A percentile compares a stretch with the other conserved stretches of the same genome.
phyloP scores from a whole-genome alignment of 2,797 vertebrate genomes.

The Forpus xanthops region DNA sequence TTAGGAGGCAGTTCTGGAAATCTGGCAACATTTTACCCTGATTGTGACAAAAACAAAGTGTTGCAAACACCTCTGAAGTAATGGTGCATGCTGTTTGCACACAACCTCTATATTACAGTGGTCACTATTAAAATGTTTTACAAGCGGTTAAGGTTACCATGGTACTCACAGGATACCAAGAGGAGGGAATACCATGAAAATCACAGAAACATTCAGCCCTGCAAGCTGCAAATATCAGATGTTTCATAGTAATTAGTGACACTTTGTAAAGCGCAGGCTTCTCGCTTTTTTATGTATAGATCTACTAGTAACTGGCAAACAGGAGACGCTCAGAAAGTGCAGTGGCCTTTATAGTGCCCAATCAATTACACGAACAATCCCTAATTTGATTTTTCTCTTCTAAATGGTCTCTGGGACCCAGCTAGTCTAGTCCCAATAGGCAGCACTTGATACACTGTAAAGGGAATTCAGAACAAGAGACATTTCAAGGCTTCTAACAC shows the following conservation, averaged over 20 bases:
- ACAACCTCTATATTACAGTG: slow-evolving; percentile 35
- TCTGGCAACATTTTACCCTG: background rate
- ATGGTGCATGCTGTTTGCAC: slow-evolving; percentile 35
- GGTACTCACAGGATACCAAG: background rate
- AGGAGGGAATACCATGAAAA: slow-evolving; percentile 12
- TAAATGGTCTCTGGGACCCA: slow-evolving; percentile 28
- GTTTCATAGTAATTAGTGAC: background rate
- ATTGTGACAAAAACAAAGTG: background rate
- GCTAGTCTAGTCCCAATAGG: background rate
- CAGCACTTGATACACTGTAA: slow-evolving; percentile 50
- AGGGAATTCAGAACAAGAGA: slow-evolving; percentile 59
- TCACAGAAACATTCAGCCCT: background rate
- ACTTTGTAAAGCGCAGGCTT: background rate
- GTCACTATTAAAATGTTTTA: slow-evolving; percentile 61
- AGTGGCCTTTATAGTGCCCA: background rate
- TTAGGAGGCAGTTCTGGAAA: background rate
- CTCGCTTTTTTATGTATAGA: background rate
- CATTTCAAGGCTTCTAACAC: slow-evolving; percentile 57
- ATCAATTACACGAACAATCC: background rate
- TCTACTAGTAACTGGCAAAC: background rate
- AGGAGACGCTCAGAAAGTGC: background rate
- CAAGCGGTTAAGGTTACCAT: slow-evolving; percentile 36
- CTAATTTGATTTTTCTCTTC: slow-evolving; percentile 31
- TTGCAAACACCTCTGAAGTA: background rate
- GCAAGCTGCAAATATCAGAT: background rate